These are phyloP conservation scores for Euphydryas editha DNA, from an alignment of 2,888 invertebrate genomes.

Conservation along the genomic window DNA sequence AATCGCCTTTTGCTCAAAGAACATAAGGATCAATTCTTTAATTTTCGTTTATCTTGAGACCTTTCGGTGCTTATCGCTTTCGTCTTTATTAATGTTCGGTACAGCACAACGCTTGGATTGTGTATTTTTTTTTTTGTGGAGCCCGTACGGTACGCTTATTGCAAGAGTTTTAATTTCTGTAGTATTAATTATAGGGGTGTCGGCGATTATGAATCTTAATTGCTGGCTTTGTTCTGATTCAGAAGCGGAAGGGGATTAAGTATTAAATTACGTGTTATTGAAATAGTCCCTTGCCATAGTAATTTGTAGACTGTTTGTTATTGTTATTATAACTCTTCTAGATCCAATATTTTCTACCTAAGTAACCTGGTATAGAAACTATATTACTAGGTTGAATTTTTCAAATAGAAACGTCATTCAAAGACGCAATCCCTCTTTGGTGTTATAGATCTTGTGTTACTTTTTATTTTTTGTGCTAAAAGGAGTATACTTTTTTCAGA, in stretches of 20 bases:
- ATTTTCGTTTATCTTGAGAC: constrained; percentile 47
- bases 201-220: constrained; percentile 72
- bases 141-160: constrained; percentile 61
- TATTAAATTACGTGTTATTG: constrained; percentile 45
- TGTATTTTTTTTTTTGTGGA: constrained; percentile 66
- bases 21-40: constrained; percentile 51
- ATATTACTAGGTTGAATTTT: neutral
- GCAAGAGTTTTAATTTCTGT: constrained; percentile 73
- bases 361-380: neutral
- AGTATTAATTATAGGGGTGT: constrained; percentile 75
- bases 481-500: neutral
- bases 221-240: constrained; percentile 67
- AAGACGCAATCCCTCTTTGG: neutral
- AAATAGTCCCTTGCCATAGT: constrained; percentile 10
- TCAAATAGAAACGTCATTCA: neutral
- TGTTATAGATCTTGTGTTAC: neutral
- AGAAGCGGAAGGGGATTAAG: constrained; percentile 59
- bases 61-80: constrained; percentile 60
- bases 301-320: constrained; percentile 16
- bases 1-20: constrained; percentile 45
- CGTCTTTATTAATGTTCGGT: constrained; percentile 78
- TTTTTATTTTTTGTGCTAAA: neutral
- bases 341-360: neutral
- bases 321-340: constrained; percentile 4
- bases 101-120: constrained; percentile 73